Evolutionary conservation across 1,140 invertebrate species (phyloP), one percentile per base, ranked within the genome.

Genomic region (Drosophila yakuba): DNA sequence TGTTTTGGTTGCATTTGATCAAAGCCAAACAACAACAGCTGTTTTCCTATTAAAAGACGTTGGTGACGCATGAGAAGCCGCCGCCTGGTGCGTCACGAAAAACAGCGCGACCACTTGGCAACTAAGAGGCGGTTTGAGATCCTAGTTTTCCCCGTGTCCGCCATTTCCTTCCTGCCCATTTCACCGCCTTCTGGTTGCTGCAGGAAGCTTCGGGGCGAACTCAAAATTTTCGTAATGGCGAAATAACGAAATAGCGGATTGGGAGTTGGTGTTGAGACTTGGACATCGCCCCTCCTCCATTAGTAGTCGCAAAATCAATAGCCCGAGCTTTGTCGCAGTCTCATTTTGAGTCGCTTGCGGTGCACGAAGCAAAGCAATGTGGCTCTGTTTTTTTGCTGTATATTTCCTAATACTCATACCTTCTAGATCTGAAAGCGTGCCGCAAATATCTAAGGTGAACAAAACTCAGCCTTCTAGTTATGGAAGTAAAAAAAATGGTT

Each of bases 201-300:
- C 66, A 23, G 38, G 28, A 62, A 48, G 45, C 45, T 32, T 36
- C 8, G 14, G 51, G 50, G 43, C 14, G 25, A 68, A 68, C 56
- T 68, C 62, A 45, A 68, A 69, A 47, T 69, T 69, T 69, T 61
- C 67, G 57, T 71, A 71, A 71, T 71, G 67, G 67, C 51, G 67
- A 69, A 71, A 71, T 71, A 67, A 39, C 17, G 32, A 64, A 64
- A 43, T 41, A 25, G 58, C 41, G 38, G 51, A 43, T 35, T 35
- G 32, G 10, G 43, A 23, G 17, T 10, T 44, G 15, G 43, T 15
- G 17, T 15, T 17, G 41, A 15, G 15, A 7, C 1, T 25, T 17
- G 57, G 39, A 20, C 12, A 25, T 45, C 32, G 28, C 59, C 17
- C 2, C 23, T 28, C 15, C 20, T 39, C 60, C 44, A 23, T 39